These are phyloP conservation scores for Hypena proboscidalis DNA, from an alignment of 2,888 invertebrate species.

Conservation along the genomic window DNA sequence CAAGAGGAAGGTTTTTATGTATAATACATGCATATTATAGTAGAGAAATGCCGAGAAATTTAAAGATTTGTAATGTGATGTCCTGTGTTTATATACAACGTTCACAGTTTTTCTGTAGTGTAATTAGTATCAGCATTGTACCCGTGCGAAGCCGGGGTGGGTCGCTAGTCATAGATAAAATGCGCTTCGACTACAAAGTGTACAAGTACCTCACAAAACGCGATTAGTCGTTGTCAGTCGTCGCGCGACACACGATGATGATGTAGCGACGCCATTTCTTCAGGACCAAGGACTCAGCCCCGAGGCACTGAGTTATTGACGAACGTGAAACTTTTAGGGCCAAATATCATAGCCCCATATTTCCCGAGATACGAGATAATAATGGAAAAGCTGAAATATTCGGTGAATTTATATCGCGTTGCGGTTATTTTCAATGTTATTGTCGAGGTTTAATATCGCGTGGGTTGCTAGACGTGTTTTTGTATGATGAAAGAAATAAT, in stretches of 20 bases:
- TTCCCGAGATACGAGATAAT: not conserved
- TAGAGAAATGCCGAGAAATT: no score
- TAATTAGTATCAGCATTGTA: no score
- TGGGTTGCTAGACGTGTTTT: no score
- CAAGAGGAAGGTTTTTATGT: no score
- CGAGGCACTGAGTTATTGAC: conserved; percentile 26
- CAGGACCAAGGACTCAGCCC: conserved; percentile 7
- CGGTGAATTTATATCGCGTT: not conserved
- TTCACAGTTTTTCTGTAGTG: no score
- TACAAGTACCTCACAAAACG: not conserved
- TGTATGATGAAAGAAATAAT: no score
- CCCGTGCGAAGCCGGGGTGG: no score
- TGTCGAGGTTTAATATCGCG: not conserved
- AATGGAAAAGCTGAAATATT: conserved; percentile 1
- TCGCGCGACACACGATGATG: conserved; percentile 25
- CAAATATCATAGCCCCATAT: conserved; percentile 1
- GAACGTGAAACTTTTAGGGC: conserved; percentile 10
- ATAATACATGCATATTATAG: no score
- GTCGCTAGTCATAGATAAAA: no score
- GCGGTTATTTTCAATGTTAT: conserved; percentile 6
- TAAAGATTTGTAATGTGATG: no score
- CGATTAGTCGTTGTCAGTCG: conserved; percentile 33
- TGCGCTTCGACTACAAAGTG: not conserved
- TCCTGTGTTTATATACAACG: no score
- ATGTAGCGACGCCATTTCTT: conserved; percentile 26